Evolutionary conservation across 2,113 vertebrate species (phyloP), one percentile per base, ranked within the genome.

Genomic region (Sander vitreus): DNA sequence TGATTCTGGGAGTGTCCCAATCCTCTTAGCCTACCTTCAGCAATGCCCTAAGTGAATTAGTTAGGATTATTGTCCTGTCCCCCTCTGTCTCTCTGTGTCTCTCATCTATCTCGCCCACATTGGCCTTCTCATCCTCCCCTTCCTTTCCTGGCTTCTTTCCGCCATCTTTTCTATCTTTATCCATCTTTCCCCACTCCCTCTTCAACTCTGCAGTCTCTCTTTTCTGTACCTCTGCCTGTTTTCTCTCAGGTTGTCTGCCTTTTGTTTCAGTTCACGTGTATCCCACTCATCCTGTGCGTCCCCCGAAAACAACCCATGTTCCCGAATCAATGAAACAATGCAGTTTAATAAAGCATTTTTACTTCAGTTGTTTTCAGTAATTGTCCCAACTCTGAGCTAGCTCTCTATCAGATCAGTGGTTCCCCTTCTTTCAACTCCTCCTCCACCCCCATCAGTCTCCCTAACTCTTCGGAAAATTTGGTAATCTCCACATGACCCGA

Each of bases 21-120:
- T 96, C 96, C 95, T 95, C 95, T 96, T 96, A 96, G 69, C 90
- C 83, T 92, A 89, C 93, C 92, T 93, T 93, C 90, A 93, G 91
- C 93, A 94, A 93, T 92, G 94, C 91, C 92, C 94, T 96, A 96
- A 96, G 95, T 95, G 95, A 96, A 96, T 96, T 96, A 96, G 91
- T 91, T 84, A 67, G 95, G 95, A 96, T 96, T 96, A 96, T 87
- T 82, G 72, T 83, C 89, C 86, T 89, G n/a, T 84, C 75, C 90
- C 84, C 81, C 91, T 89, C 89, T 88, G 85, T 81, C 89, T 87
- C 86, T 78, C 71, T 80, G 59, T 72, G 64, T 74, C 57, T 84
- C 86, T 80, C 88, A 84, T 76, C 81, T 76, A 58, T 50, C 71
- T 76, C 70, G 73, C 65, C 64, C 71, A 78, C 73, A 60, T 87